A percentile compares a stretch with the other conserved stretches of the same genome.
phyloP scores from a whole-genome alignment of 2,797 vertebrate species.

The Brachyalestes nurse region DNA sequence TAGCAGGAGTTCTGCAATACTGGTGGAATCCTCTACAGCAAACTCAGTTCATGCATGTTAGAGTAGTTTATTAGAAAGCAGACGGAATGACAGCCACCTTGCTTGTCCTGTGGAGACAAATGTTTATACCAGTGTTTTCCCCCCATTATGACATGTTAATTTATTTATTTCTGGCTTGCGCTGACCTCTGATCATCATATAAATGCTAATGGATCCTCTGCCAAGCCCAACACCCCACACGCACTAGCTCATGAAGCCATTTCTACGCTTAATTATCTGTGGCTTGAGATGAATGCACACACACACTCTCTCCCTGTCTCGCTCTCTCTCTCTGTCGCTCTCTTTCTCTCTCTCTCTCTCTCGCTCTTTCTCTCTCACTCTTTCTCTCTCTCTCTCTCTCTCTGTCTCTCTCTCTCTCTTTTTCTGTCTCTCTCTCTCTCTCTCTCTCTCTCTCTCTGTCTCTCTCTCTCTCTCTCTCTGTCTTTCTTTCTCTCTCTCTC shows the following conservation, averaged over 20 bases:
- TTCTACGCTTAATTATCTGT: slow-evolving; percentile 72
- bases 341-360: slow-evolving; percentile 19
- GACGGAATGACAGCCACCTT: slow-evolving; percentile 20
- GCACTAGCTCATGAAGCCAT: slow-evolving; percentile 52
- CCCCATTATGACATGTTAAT: slow-evolving; percentile 6
- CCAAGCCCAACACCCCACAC: slow-evolving; percentile 44
- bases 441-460: too few species aligned
- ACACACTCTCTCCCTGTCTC: background rate
- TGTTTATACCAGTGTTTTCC: slow-evolving; percentile 20
- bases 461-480: too few species aligned
- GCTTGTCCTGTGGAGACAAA: slow-evolving; percentile 4
- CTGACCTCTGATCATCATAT: slow-evolving; percentile 75
- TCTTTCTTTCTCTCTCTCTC: too few species aligned
- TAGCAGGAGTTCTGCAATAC: background rate
- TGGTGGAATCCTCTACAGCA: background rate
- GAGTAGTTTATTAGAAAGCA: slow-evolving; percentile 2
- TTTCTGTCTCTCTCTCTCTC: background rate
- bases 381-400: background rate
- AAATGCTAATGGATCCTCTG: slow-evolving; percentile 66
- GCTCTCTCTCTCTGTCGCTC: background rate
- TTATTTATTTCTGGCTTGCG: slow-evolving; percentile 60
- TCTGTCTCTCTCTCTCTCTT: slow-evolving; percentile 4
- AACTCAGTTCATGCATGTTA: slow-evolving; percentile 2
- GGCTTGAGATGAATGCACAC: slow-evolving; percentile 57
- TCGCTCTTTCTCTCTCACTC: background rate